Evolutionary conservation across 1,140 invertebrate genomes (phyloP).

Genomic region (Drosophila ercepeae): DNA sequence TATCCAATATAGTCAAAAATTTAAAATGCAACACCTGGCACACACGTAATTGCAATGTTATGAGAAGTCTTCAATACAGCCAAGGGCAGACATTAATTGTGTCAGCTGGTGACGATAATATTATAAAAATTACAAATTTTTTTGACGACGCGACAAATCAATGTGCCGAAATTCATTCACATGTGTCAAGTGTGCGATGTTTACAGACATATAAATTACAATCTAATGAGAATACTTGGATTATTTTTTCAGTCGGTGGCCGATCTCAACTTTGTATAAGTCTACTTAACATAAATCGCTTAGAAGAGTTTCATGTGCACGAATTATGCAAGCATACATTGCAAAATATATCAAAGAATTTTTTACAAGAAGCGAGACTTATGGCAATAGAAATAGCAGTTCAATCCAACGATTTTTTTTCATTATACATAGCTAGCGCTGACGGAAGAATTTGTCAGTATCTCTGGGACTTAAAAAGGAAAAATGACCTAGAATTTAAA

Average conservation of each 20-base stretch:
- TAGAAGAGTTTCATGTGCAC: constrained; percentile 11
- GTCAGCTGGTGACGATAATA: constrained; percentile 79
- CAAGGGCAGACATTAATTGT: constrained; percentile 20
- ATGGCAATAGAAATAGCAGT: constrained; percentile 58
- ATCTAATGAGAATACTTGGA: constrained; percentile 18
- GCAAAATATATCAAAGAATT: constrained; percentile 9
- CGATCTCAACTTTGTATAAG: constrained; percentile 72
- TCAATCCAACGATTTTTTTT: constrained; percentile 8
- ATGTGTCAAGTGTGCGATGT: constrained; percentile 70
- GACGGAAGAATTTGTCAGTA: constrained; percentile 68
- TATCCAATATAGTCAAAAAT: neutral
- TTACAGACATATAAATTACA: constrained; percentile 14
- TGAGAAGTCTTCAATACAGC: constrained; percentile 27
- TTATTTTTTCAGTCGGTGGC: constrained; percentile 76
- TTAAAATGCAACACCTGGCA: constrained; percentile 63
- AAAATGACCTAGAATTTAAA: constrained; percentile 10
- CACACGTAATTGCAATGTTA: constrained; percentile 57
- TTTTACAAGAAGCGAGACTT: constrained; percentile 60
- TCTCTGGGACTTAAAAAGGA: constrained; percentile 23
- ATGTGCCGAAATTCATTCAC: constrained; percentile 58
- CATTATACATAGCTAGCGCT: constrained; percentile 51
- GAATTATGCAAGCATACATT: constrained; percentile 60
- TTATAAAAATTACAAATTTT: constrained; percentile 60
- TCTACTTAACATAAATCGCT: constrained; percentile 30
- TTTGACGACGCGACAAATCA: constrained; percentile 7